Conservation (phyloP, 1,140 invertebrate species). For the Drosophila sucinea region DNA sequence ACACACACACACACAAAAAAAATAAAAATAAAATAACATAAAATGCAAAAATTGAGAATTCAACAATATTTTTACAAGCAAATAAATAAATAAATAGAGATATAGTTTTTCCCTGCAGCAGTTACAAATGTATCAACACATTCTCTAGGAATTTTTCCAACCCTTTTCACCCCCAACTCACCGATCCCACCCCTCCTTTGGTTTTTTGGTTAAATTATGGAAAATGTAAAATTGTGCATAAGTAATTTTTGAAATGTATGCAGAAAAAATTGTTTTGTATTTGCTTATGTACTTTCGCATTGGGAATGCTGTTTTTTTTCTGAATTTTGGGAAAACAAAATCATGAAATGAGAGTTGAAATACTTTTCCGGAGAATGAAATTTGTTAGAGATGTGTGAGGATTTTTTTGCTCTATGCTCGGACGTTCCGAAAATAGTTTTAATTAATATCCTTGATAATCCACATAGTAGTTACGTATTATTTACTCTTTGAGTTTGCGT, state of each 20-base stretch:
- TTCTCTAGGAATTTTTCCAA: constrained; percentile 17
- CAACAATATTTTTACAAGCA: constrained; percentile 6
- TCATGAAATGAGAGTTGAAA: background rate
- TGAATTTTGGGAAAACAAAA: background rate
- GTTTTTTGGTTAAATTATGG: constrained; percentile 47
- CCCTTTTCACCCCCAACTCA: background rate
- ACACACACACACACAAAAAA: no score
- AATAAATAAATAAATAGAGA: constrained; percentile 42
- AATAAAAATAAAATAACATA: constrained; percentile 24
- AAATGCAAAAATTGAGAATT: constrained; percentile 19
- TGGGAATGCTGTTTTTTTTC: background rate
- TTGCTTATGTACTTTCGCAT: background rate
- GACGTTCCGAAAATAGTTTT: no score
- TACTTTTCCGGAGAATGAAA: background rate
- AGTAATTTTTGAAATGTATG: constrained; percentile 36
- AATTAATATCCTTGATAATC: no score
- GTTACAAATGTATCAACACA: constrained; percentile 34
- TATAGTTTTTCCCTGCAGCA: constrained; percentile 4
- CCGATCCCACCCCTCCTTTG: background rate
- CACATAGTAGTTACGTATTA: no score
- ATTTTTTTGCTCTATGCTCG: no score
- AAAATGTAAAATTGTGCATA: constrained; percentile 63
- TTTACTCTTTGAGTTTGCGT: no score
- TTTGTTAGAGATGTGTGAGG: background rate
- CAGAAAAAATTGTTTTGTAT: constrained; percentile 23